Evolutionary conservation across 2,888 invertebrate genomes (phyloP).

Genomic region (Alloplasta piceator): DNA sequence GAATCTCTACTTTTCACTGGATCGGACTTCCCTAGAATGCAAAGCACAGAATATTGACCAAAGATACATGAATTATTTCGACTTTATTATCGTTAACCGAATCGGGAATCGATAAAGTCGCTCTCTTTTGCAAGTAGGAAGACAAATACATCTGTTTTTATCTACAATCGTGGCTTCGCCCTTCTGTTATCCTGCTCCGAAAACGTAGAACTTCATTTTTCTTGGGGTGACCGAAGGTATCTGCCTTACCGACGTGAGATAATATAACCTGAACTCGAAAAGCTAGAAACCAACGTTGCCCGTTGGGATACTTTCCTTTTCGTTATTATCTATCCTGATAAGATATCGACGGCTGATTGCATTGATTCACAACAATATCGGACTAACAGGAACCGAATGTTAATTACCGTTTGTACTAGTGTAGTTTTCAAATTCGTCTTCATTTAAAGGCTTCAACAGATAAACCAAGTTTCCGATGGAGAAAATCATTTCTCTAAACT

Average conservation of each 20-base stretch:
- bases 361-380: not conserved
- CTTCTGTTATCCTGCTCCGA: no score
- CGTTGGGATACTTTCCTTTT: not conserved
- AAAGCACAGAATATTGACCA: constrained; percentile 2
- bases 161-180: not conserved
- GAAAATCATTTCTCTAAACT: no score
- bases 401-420: no score
- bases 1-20: not conserved
- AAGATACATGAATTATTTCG: constrained; percentile 18
- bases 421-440: no score
- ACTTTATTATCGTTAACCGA: not conserved
- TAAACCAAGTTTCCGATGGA: no score
- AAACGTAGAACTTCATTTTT: not conserved
- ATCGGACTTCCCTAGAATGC: not conserved
- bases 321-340: not conserved
- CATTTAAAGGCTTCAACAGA: no score
- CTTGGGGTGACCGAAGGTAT: not conserved
- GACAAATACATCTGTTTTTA: not conserved
- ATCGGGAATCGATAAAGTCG: constrained; percentile 11
- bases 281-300: not conserved
- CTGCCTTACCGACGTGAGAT: constrained; percentile 2
- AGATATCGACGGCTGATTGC: not conserved
- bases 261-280: not conserved
- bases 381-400: no score
- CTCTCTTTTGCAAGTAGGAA: no score